These are phyloP conservation scores for Myotis planiceps DNA, from an alignment of 2,797 vertebrate genomes.

Conservation along the genomic window DNA sequence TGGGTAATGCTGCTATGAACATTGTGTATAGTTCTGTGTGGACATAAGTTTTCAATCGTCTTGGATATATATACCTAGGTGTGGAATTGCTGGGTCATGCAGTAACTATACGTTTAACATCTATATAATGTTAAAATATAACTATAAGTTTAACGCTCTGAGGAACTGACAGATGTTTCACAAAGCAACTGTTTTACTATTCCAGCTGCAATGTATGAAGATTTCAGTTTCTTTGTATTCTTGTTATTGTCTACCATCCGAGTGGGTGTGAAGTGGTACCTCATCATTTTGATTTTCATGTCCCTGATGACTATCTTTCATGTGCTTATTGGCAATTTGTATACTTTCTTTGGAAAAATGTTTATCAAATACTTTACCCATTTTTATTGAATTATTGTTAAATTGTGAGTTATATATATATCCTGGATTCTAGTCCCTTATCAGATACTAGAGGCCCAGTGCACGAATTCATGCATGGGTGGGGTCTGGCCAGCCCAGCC, in stretches of 20 bases:
- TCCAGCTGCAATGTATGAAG: background rate
- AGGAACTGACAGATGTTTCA: background rate
- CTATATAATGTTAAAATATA: background rate
- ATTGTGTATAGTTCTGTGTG: background rate
- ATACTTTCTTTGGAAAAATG: background rate
- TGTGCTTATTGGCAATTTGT: background rate
- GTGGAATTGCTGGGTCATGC: background rate
- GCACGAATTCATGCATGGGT: no score
- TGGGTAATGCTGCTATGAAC: background rate
- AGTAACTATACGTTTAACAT: background rate
- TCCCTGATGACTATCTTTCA: background rate
- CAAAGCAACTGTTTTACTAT: background rate
- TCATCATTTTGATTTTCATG: slow-evolving; percentile 14
- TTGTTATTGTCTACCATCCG: background rate
- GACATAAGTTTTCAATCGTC: background rate
- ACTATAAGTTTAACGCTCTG: background rate
- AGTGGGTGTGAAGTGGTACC: background rate
- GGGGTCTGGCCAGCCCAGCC: no score
- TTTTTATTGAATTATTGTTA: background rate
- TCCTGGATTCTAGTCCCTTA: background rate
- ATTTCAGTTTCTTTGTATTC: background rate
- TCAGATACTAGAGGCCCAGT: background rate
- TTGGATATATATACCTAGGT: background rate
- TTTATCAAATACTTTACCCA: background rate
- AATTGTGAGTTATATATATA: background rate